Evolutionary conservation across 1,140 invertebrate species (phyloP), one percentile per base, ranked within the genome.

Genomic region (Carcinoscorpius rotundicauda): DNA sequence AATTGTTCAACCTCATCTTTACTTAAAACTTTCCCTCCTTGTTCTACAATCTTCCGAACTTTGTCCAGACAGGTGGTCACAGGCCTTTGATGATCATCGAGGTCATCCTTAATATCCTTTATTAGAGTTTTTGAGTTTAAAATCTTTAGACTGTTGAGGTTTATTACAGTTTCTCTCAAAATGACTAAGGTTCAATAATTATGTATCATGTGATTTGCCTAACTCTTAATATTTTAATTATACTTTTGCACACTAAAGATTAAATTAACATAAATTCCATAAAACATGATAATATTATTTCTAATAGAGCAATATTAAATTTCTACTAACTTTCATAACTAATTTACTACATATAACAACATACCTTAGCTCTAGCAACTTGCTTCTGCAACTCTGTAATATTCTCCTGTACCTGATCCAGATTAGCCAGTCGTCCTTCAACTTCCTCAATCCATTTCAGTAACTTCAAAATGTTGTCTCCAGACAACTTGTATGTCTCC

Each of bases 401-500:
- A 69, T 91, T 87, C 77, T 96, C 92, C 71, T 88, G 86, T 52
- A 92, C 87, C 49, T 88, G 84, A 69, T 93, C 89, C 76, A 95
- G 89, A 70, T 86, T 85, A 61, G 91, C 88, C 67, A 97, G 80
- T 73, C 86, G 84, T 66, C 89, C 85, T 78, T 97, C 93, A 6
- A 96, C 79, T 68, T 89, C 86, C 6, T 83, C 82, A 66, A 96
- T 86, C 89, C 91, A 94, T 77, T 91, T 85, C 62, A 93, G 78
- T 57, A 97, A 81, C 76, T 91, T 89, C 52, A 84, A 84, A 55
- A 93, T 78, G 60, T 84, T 87, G 73, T 91, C 88, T 76, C 88
- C 88, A 78, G 86, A 96, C 73, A 88, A 82, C 77, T 86, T 89
- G 82, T 93, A 96, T 75, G 93, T 91, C 75, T 94, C 91, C 78